Base-by-base conservation (phyloP, 2,797 vertebrate species). In the Brachyalestes nurse region DNA sequence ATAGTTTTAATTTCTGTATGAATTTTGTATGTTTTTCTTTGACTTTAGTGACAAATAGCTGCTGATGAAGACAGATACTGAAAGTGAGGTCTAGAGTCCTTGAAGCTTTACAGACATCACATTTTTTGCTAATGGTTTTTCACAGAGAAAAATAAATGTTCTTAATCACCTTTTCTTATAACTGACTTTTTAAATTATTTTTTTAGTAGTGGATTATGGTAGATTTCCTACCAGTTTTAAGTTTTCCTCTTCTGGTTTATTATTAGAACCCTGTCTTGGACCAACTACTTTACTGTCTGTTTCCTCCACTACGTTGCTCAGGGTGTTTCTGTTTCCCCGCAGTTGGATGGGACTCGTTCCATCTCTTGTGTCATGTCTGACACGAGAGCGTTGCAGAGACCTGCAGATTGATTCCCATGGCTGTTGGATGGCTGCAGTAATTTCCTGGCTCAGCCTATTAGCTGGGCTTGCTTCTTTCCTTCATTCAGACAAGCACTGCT, bases 401-500 rank as follows among this genome's bases (percentile, higher is more conserved):
- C 60, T 8, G 58, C 71, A 45, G 70, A 58, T 6, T 47, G 38
- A 74, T 47, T 80, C 61, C 78, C 71, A 72, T 19, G 6, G 77
- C 55, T 78, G 67, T 34, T 62, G 60, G 60, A 49, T 7, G 61
- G 47, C 78, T 58, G 17, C 49, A 80, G 69, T 73, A 65, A 42
- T 53, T 80, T 57, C 64, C 61, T 34, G 70, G 49, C 28, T 57
- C 64, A 13, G 40, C 47, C 25, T 8, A 47, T 67, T 67, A 19
- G 28, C 38, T 14, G 21, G 38, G 34, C 49, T 28, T 47, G 14
- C 23, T 23, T 14, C 16, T 47, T 34, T 47, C 49, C 19, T 13
- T 57, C 51, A 42, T 62, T 79, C 58, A 23, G 70, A n/a, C 34
- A 47, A 57, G 51, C 40, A 16, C 61, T 47, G 34, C 61, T n/a